Evolutionary conservation across 2,888 invertebrate species (phyloP), one percentile per base, ranked within the genome.

Genomic region (Pilophorus perplexus): DNA sequence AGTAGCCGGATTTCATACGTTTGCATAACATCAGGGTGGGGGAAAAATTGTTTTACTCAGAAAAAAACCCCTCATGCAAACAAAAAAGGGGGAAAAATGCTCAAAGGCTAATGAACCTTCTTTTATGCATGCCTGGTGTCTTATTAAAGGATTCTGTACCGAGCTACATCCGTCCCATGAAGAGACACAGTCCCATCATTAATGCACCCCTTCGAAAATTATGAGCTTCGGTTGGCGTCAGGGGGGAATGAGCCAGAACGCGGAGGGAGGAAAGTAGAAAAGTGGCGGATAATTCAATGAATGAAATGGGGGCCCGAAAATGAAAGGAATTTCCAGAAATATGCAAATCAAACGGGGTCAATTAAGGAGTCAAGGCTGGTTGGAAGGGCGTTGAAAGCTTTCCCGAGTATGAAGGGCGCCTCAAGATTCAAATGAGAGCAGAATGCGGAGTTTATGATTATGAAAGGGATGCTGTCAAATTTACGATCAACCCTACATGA

Each of bases 211-310:
- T 25, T 25, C 25, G 44, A 44, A 38, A 62, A 48, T 62, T 62
- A 33, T 48, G 62, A 46, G 38, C 33, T 62, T n/a, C 62, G 18
- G 48, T 46, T 62, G 48, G 20, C 20, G 27, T 27, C 12, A 1
- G 25, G 44, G 60, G 14, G 44, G 18, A 23, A 40, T 18, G 4
- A 23, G 25, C 16, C 6, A 40, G 23, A 14, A 25, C 8, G n/a
- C 37, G 2, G 25, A 59, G 59, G 25, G 25, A 6, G 8, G 4
- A 25, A 42, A 42, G 25, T 22, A 16, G 62, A 16, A 62, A 62
- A 62, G 28, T 62, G 62, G 62, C 22, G 62, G 62, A 62, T 62
- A 62, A 62, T 62, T 46, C 62, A 22, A 46, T 62, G 33, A 62
- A 20, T 42, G 42, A 40, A 55, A 52, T 42, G 28, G 52, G 33